A percentile compares a stretch with the other conserved stretches of the same genome.
phyloP scores from a whole-genome alignment of 2,888 invertebrate species.

The Cantharis flavilabris region DNA sequence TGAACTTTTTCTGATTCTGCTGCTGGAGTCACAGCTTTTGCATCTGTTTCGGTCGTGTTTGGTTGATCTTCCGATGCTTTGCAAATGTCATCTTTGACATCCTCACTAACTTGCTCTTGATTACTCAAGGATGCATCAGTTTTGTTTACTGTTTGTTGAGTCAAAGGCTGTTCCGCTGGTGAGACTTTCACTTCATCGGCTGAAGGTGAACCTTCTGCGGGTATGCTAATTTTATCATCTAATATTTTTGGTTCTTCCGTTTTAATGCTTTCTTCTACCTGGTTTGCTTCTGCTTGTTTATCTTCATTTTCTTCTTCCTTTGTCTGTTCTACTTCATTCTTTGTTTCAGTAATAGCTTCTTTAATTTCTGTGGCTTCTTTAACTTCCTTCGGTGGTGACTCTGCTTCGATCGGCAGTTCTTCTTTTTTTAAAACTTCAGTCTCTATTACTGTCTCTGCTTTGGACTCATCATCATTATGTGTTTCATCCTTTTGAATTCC shows the following conservation, averaged over 20 bases:
- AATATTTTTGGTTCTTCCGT: not conserved
- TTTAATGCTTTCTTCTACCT: not conserved
- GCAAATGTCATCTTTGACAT: not conserved
- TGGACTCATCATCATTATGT: constrained; percentile 52
- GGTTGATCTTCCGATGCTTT: not conserved
- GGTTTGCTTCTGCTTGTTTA: not conserved
- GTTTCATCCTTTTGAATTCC: constrained; percentile 3
- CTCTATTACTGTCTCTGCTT: not conserved
- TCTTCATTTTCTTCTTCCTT: not conserved
- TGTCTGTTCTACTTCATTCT: not conserved
- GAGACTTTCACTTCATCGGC: not conserved
- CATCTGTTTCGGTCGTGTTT: not conserved
- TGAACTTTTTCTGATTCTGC: not conserved
- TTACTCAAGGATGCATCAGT: not conserved
- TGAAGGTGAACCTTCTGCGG: not conserved
- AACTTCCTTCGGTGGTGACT: not conserved
- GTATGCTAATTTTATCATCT: not conserved
- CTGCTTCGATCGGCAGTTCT: not conserved
- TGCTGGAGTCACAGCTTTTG: not conserved
- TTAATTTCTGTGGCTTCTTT: not conserved
- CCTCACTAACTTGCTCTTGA: not conserved
- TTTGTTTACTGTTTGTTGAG: constrained; percentile 28
- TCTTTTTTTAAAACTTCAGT: not conserved
- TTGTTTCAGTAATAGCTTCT: not conserved
- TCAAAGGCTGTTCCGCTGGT: not conserved